A percentile compares a stretch with the other conserved stretches of the same genome.
Evolutionary conservation across 2,113 vertebrate species (phyloP).

Genomic region (Nerophis ophidion): DNA sequence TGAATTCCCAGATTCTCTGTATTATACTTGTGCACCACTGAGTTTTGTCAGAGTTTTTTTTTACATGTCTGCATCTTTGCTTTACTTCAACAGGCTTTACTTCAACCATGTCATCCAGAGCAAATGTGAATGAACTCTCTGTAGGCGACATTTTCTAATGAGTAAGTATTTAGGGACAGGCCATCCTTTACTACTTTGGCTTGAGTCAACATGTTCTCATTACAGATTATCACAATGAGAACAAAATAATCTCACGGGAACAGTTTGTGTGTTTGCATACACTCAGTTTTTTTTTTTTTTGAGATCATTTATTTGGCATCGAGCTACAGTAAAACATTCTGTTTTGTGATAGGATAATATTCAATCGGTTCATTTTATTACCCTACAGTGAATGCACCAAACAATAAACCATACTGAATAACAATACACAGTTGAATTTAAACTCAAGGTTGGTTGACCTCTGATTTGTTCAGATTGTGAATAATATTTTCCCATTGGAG

Average conservation of each 20-base stretch:
- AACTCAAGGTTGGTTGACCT: neutral
- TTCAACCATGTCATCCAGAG: neutral
- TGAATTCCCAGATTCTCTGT: neutral
- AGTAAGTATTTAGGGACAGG: conserved; percentile 3
- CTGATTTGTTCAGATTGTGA: neutral
- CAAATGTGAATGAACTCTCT: neutral
- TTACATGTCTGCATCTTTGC: neutral
- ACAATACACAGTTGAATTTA: neutral
- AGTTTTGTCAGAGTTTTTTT: neutral
- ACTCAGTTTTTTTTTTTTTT: conserved; percentile 5
- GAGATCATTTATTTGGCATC: conserved; percentile 45
- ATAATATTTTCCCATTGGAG: too few species aligned
- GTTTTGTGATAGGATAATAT: neutral
- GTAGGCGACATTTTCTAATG: neutral
- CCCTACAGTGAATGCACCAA: neutral
- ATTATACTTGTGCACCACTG: neutral
- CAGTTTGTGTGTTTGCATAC: neutral
- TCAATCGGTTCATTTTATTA: conserved; percentile 12
- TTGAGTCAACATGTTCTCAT: conserved; percentile 2
- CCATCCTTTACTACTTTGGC: conserved; percentile 8
- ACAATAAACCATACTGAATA: neutral
- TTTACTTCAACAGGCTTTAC: neutral
- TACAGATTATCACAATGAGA: neutral
- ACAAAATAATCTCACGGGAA: neutral
- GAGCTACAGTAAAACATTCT: conserved; percentile 13